Base-by-base conservation (phyloP, 1,140 invertebrate species). In the Drosophila lowei region DNA sequence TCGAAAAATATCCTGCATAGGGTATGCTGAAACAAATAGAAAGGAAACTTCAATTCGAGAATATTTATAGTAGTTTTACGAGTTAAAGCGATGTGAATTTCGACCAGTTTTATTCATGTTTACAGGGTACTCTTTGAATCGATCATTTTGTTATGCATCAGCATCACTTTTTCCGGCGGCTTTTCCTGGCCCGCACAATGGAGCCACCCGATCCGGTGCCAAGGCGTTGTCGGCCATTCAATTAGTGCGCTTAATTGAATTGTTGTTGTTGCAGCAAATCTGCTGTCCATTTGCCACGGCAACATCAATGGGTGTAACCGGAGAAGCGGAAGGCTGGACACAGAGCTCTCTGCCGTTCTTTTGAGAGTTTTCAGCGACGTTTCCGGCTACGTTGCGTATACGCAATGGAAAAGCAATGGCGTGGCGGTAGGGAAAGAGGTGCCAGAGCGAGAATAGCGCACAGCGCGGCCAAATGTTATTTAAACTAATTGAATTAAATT, bases 191-290 rank as follows among this genome's bases (percentile, higher is more conserved):
- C 30, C 8, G 52, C 34, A 52, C 59, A 41, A 49, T 75, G 55
- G 59, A 1, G 76, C 23, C 65, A 85, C 73, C 62, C 68, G 73
- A 77, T 53, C 41, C 54, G 43, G 21, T 44, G 28, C 18, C 81
- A 62, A 72, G 47, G 66, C 59, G 62, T 13, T 38, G 34, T 34
- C 74, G 48, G 64, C 65, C 79, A 85, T 88, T 90, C 88, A 90
- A 90, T 90, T 90, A 90, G 88, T 90, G 52, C 62, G 83, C 77
- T 90, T 90, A 90, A 90, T 90, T 90, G 77, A 90, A 84, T 89
- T 89, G 79, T 89, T 89, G 79, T 89, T 89, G 73, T 89, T 80
- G 72, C 75, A 70, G 83, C 75, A 88, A 88, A 88, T 88, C 83
- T 75, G 78, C 61, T 76, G 60, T 56, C 59, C 74, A 60, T 79